These are phyloP conservation scores for Trichoplax adhaerens DNA, from an alignment of 37 sponge, comb jelly and placozoan species.

Conservation along the genomic window DNA sequence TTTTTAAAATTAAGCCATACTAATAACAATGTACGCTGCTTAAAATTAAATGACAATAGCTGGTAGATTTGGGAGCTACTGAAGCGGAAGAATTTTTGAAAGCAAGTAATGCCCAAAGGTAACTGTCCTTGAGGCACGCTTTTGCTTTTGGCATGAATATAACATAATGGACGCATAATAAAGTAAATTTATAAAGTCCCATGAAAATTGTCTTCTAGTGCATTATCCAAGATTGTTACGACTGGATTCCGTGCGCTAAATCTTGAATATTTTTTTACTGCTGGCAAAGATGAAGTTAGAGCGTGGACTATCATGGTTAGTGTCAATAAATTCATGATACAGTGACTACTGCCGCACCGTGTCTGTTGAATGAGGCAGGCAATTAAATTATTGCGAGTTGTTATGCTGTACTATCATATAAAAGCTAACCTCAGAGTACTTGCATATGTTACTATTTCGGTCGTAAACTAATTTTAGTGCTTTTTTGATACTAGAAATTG, in stretches of 20 bases:
- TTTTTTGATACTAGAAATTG: too few species aligned
- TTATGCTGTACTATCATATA: too few species aligned
- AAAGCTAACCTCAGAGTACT: too few species aligned
- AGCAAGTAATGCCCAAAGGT: constrained; percentile 40
- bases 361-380: too few species aligned
- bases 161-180: not conserved
- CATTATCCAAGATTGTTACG: constrained; percentile 79
- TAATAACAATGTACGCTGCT: too few species aligned
- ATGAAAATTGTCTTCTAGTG: constrained; percentile 3
- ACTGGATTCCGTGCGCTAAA: constrained; percentile 79
- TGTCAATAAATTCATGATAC: not conserved
- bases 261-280: constrained; percentile 91
- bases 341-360: too few species aligned
- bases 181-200: not conserved
- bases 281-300: constrained; percentile 89
- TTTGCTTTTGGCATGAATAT: too few species aligned
- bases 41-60: constrained; percentile 2
- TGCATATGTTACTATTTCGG: too few species aligned
- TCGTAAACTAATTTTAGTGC: too few species aligned
- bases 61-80: constrained; percentile 41
- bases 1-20: too few species aligned
- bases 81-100: constrained; percentile 26
- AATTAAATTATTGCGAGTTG: too few species aligned
- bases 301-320: constrained; percentile 80
- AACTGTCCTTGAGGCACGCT: not conserved